A percentile compares a stretch with the other conserved stretches of the same genome.
Evolutionary conservation across 2,888 invertebrate species (phyloP).

Genomic region (Zhuqinia jingwanae): DNA sequence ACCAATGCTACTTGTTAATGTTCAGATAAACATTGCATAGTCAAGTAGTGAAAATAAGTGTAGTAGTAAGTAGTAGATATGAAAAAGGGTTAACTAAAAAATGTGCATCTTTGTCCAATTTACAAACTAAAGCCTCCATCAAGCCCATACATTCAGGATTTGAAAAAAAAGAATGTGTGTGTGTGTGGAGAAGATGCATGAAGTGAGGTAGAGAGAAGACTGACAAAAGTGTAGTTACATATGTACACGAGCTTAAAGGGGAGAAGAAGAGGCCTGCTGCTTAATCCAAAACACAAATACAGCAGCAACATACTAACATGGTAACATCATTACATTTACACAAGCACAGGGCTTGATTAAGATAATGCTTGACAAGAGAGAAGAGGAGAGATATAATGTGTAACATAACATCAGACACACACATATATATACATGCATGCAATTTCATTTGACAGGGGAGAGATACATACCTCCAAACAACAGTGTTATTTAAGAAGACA

Average conservation of each 20-base stretch:
- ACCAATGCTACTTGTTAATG: constrained; percentile 12
- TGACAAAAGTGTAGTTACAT: constrained; percentile 25
- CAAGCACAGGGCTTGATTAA: too few relatives aligned
- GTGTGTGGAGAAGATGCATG: constrained; percentile 11
- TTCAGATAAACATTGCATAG: neutral
- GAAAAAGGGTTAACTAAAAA: constrained; percentile 40
- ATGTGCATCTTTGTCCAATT: constrained; percentile 34
- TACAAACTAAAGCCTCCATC: neutral
- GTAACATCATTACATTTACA: too few relatives aligned
- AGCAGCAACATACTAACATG: constrained; percentile 19
- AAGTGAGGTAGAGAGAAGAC: constrained; percentile 34
- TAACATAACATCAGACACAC: neutral
- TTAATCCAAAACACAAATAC: constrained; percentile 3
- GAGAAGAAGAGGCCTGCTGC: constrained; percentile 19
- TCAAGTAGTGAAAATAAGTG: neutral
- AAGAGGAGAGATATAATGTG: constrained; percentile 7
- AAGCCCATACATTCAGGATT: neutral
- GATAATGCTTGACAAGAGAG: constrained; percentile 21
- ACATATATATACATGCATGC: too few relatives aligned
- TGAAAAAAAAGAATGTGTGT: neutral
- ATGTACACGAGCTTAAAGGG: neutral
- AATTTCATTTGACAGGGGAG: neutral
- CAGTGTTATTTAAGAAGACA: neutral
- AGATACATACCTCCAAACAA: neutral
- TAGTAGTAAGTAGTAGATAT: neutral